Evolutionary conservation across 2,797 vertebrate genomes (phyloP), one percentile per base, ranked within the genome.

Genomic region (Chloroceryle inda): DNA sequence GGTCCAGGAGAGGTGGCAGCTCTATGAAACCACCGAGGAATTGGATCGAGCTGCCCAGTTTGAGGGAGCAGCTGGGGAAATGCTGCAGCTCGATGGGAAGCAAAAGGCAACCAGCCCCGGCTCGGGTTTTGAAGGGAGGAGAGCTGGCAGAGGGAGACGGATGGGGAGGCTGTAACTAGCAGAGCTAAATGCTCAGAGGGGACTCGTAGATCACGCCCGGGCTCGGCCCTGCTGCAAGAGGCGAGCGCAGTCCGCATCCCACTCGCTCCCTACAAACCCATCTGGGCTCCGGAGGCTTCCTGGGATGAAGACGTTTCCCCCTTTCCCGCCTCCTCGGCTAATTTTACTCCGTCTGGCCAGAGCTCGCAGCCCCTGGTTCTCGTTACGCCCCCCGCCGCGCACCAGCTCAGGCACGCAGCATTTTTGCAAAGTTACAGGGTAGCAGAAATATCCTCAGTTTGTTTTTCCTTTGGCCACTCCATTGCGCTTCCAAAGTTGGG

Each of bases 361-460:
- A 45, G 92, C 88, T 81, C 45, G 7, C 92, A 84, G 91, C 84
- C 86, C 90, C 81, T 94, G 91, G 52, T 92, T 93, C 93, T 91
- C 76, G 94, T 96, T 93, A 77, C 24, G 27, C 49, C 58, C 50
- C 94, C 92, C 42, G 85, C 53, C 15, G 91, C 2, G 95, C 75
- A 33, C 8, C 91, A 89, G 62, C 66, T 11, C 75, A 77, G 93
- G 69, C 93, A 89, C 55, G 91, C 96, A 91, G 94, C 85, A 64
- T 88, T 91, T 85, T 61, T 95, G 89, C 45, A 20, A 64, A 90
- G 68, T 80, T 77, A 89, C 91, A 4, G 92, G 86, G 76, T 17
- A 91, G 94, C 95, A 96, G 93, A 95, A 95, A 95, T 78, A 94
- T 61, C 92, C 72, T 27, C 3, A 67, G 6, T 66, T 72, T 83